phyloP scores from a whole-genome alignment of 2,797 vertebrate species.

The Protonibea diacanthus region DNA sequence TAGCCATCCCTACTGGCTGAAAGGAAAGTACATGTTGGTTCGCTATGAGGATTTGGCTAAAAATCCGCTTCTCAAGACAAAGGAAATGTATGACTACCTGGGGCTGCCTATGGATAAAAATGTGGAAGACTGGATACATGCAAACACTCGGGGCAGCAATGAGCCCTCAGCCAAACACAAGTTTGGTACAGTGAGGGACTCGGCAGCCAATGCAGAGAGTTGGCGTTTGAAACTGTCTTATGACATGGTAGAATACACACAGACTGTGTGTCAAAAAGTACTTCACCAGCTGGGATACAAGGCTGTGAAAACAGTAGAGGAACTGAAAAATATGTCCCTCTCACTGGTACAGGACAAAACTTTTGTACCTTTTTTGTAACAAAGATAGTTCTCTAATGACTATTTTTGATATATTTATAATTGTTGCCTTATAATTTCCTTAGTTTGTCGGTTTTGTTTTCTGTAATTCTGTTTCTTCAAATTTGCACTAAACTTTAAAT shows the following conservation, averaged over 20 bases:
- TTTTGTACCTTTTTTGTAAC: constrained; percentile 94
- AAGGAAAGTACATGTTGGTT: constrained; percentile 96
- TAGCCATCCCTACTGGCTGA: constrained; percentile 91
- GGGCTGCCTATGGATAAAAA: constrained; percentile 91
- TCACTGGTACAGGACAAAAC: constrained; percentile 93
- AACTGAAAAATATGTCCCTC: constrained; percentile 92
- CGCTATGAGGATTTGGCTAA: constrained; percentile 95
- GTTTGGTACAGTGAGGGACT: constrained; percentile 93
- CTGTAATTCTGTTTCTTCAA: constrained; percentile 73
- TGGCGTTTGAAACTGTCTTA: constrained; percentile 95
- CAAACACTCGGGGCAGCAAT: constrained; percentile 92
- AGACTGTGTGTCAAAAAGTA: constrained; percentile 91
- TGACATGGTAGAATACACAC: constrained; percentile 93
- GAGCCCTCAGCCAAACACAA: constrained; percentile 92
- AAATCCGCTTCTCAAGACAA: constrained; percentile 92
- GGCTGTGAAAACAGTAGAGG: constrained; percentile 88
- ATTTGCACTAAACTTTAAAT: constrained; percentile 93
- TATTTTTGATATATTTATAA: constrained; percentile 91
- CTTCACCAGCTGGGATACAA: constrained; percentile 93
- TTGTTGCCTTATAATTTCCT: constrained; percentile 91
- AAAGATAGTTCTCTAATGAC: constrained; percentile 76
- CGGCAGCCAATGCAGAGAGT: constrained; percentile 92
- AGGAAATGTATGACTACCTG: constrained; percentile 94
- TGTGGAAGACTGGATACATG: constrained; percentile 93
- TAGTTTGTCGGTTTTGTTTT: constrained; percentile 64